Percentiles rank a stretch among this genome's conserved stretches.
phyloP scores from a whole-genome alignment of 2,797 vertebrate genomes.

The Champsocephalus gunnari region DNA sequence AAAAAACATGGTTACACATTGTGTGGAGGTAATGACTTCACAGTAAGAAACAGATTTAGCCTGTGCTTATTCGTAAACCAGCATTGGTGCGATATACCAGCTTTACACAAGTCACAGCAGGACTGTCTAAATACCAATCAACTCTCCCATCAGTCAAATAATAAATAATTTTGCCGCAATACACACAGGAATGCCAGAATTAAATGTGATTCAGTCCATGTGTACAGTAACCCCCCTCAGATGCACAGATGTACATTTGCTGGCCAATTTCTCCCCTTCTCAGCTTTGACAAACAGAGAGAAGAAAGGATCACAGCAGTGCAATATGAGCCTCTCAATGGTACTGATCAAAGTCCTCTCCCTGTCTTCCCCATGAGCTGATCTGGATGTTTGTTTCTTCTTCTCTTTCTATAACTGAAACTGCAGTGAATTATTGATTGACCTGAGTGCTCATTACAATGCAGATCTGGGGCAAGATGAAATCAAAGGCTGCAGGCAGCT shows the following conservation, averaged over 20 bases:
- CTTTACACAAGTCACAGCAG: constrained; percentile 44
- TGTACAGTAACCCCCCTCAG: constrained; percentile 18
- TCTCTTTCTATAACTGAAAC: constrained; percentile 72
- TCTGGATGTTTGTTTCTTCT: constrained; percentile 53
- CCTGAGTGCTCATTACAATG: constrained; percentile 87
- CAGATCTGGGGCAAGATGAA: constrained; percentile 86
- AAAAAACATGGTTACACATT: constrained; percentile 21
- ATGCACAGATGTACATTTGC: constrained; percentile 25
- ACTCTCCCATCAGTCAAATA: constrained; percentile 28
- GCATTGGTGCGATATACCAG: constrained; percentile 25
- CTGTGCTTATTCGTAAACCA: constrained; percentile 13
- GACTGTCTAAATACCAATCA: constrained; percentile 52
- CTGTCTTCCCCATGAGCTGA: constrained; percentile 80
- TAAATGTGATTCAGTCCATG: constrained; percentile 37
- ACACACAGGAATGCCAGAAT: constrained; percentile 35
- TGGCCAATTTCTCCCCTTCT: constrained; percentile 1
- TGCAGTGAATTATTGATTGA: constrained; percentile 92
- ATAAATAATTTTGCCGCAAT: constrained; percentile 5
- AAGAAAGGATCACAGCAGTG: constrained; percentile 46
- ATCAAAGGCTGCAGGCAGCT: constrained; percentile 87
- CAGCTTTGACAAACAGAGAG: constrained; percentile 48
- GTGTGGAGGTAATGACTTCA: constrained; percentile 31
- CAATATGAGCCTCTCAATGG: constrained; percentile 66
- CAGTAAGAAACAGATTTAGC: constrained; percentile 32
- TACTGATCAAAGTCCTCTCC: constrained; percentile 84